Base-by-base conservation (phyloP, 2,888 invertebrate species). In the Fragum fragum region DNA sequence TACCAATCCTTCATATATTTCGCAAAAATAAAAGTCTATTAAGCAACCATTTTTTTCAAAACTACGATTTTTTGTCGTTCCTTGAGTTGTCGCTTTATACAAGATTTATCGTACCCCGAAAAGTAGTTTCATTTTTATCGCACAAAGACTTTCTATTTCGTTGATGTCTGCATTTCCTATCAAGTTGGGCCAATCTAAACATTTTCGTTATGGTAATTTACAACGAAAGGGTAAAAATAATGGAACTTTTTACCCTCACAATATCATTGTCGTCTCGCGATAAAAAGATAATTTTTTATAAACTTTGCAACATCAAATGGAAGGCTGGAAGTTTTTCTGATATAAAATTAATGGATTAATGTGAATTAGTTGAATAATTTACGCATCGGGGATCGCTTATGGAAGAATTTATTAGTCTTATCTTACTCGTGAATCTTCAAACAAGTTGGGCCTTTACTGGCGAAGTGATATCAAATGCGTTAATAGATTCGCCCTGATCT, bases 321-420 rank as follows among this genome's bases (percentile, higher is more conserved):
- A 18, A n/a, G 32, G 29, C 53, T 52, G n/a, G 53, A 73, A 73
- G 18, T 32, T 47, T 52, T 29, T 16, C 73, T 42, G 61, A 74
- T 74, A 55, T 55, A 74, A 74, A 74, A 66, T 74, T 66, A 74
- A 66, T 63, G 74, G 66, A 66, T 74, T 74, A 55, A 66, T 74
- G 66, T 74, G 74, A 52, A 74, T 74, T 74, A 66, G 66, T 66
- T 74, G 66, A 74, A 74, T 74, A 74, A 74, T 74, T 74, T 53
- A 74, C 55, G 61, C 28, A 42, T 36, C 47, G 29, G 16, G 21
- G 21, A 42, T 29, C 59, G 39, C 59, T 73, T 73, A 39, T 73
- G 32, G 66, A 42, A 66, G 42, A 66, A 66, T 66, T 66, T 66
- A 66, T 66, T 42, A 42, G 39, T 42, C 66, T 42, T 66, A 66